Conservation (phyloP, 2,797 vertebrate genomes). For the Rhinogobio ventralis region DNA sequence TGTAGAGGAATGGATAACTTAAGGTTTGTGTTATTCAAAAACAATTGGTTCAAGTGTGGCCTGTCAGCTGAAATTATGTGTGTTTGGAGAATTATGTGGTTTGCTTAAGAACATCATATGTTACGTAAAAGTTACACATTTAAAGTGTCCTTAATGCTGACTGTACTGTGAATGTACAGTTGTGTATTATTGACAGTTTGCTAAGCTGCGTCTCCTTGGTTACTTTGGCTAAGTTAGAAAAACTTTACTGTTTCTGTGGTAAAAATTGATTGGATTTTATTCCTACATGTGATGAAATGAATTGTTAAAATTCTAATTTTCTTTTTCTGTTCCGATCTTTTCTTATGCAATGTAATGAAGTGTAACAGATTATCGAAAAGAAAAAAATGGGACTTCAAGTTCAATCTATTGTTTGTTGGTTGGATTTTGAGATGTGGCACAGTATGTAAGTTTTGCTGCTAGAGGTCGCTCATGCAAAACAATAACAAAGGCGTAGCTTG, state of each 20-base stretch:
- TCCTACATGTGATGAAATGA: not conserved
- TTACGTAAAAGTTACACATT: not conserved
- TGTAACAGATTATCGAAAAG: not conserved
- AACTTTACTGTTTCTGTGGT: not conserved
- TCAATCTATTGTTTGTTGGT: too few species aligned
- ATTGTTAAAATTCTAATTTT: too few species aligned
- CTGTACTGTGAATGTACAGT: not conserved
- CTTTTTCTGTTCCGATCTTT: not conserved
- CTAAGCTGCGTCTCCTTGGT: not conserved
- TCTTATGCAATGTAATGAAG: not conserved
- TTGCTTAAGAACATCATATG: constrained; percentile 34
- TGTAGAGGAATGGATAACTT: constrained; percentile 58
- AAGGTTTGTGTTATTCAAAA: constrained; percentile 67
- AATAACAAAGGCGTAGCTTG: too few species aligned
- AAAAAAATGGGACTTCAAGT: not conserved
- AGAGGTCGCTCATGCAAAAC: too few species aligned
- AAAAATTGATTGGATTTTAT: not conserved
- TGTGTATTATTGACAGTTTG: not conserved
- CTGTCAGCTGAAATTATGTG: constrained; percentile 43
- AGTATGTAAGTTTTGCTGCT: too few species aligned
- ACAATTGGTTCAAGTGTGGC: constrained; percentile 40
- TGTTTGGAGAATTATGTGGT: constrained; percentile 31
- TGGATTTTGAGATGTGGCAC: too few species aligned
- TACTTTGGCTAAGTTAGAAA: not conserved
- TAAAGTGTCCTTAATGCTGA: not conserved